Conservation (phyloP, 2,888 invertebrate genomes). For the Drosophila borborema region DNA sequence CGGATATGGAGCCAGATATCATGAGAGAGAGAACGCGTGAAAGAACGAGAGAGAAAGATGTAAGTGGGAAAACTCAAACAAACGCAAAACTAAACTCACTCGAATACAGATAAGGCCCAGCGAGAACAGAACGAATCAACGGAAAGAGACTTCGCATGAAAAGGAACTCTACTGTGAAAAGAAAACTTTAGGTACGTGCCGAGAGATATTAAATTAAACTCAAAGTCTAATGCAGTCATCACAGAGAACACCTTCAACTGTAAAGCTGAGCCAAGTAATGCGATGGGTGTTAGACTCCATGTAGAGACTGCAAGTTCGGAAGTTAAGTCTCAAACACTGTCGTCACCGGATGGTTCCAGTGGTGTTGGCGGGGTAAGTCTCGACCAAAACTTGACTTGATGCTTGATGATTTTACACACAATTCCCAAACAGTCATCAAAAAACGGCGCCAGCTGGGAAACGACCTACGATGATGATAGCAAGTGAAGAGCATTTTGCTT, state of each 20-base stretch:
- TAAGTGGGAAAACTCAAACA: neutral
- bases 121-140: constrained; percentile 13
- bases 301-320: neutral
- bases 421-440: constrained; percentile 22
- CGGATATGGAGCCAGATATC: neutral
- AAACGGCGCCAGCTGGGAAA: constrained; percentile 38
- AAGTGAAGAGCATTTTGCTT: constrained; percentile 28
- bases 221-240: neutral
- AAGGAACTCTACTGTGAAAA: neutral
- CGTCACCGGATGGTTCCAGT: neutral
- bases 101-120: constrained; percentile 6
- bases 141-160: neutral
- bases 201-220: neutral
- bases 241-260: constrained; percentile 2
- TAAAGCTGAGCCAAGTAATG: neutral
- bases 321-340: neutral
- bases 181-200: constrained; percentile 11
- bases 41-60: neutral
- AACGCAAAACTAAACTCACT: neutral
- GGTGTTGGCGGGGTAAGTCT: constrained; percentile 21
- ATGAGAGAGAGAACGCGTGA: neutral
- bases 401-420: neutral
- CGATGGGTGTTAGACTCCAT: neutral
- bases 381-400: too few species aligned
- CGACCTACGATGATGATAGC: constrained; percentile 41